These are phyloP conservation scores for Leptinotarsa lineolata DNA, from an alignment of 1,140 invertebrate species.

Conservation along the genomic window DNA sequence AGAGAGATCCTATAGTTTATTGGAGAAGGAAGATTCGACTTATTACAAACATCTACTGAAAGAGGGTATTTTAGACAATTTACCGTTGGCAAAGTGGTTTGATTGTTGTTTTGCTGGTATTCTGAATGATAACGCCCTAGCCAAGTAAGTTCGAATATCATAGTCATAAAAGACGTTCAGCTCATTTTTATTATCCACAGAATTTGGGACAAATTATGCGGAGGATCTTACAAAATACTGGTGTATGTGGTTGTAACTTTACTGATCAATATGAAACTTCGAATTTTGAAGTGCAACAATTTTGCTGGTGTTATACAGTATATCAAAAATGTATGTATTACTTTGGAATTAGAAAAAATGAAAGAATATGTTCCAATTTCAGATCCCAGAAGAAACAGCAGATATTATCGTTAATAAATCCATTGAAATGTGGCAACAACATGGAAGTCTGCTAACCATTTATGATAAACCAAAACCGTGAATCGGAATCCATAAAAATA, in stretches of 20 bases:
- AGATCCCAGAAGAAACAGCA: conserved; percentile 76
- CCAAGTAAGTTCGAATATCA: conserved; percentile 63
- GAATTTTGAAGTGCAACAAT: conserved; percentile 66
- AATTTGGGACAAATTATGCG: conserved; percentile 87
- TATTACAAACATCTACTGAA: conserved; percentile 67
- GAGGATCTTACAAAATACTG: conserved; percentile 80
- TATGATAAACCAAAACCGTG: conserved; percentile 49
- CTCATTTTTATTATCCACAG: conserved; percentile 57
- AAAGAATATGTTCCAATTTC: conserved; percentile 44
- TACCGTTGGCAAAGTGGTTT: conserved; percentile 74
- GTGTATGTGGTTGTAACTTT: conserved; percentile 77
- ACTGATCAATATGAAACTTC: conserved; percentile 69
- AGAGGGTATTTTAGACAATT: conserved; percentile 61
- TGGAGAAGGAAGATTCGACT: conserved; percentile 73
- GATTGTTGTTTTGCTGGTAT: conserved; percentile 78
- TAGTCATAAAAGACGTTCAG: neutral
- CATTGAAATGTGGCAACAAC: conserved; percentile 76
- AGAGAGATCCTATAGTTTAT: conserved; percentile 66
- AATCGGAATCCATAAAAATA: neutral
- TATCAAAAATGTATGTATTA: conserved; percentile 66
- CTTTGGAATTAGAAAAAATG: conserved; percentile 3
- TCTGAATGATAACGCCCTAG: conserved; percentile 75
- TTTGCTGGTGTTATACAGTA: conserved; percentile 65
- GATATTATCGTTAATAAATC: conserved; percentile 80
- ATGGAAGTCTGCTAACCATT: conserved; percentile 56